These are phyloP conservation scores for Charina bottae DNA, from an alignment of 2,113 vertebrate genomes.

Conservation along the genomic window DNA sequence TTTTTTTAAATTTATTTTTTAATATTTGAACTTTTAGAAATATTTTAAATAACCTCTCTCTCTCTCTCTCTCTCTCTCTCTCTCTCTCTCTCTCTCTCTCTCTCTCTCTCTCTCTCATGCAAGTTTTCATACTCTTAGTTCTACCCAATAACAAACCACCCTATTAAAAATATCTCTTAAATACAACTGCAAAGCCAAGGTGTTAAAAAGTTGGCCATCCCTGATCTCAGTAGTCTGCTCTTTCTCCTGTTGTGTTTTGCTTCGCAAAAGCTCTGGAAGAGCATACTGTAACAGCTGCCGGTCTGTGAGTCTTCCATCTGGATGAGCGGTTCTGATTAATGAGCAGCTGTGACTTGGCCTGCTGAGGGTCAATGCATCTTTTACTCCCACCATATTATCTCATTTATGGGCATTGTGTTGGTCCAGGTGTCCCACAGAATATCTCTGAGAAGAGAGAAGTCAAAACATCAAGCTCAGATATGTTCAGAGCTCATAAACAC, in stretches of 20 bases:
- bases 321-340: slow-evolving; percentile 20
- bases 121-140: not conserved
- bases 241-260: not conserved
- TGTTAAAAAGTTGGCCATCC: not conserved
- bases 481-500: not conserved
- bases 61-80: not conserved
- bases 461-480: not conserved
- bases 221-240: not conserved
- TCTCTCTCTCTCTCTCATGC: not conserved
- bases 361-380: not conserved
- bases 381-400: slow-evolving; percentile 3
- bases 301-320: slow-evolving; percentile 1
- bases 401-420: not conserved
- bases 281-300: not conserved
- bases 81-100: not conserved
- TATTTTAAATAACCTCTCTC: not conserved
- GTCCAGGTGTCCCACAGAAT: not conserved
- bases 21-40: not conserved
- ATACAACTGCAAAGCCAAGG: not conserved
- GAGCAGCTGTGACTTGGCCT: slow-evolving; percentile 4
- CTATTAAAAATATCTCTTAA: not conserved
- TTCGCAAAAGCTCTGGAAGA: not conserved
- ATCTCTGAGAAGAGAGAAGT: not conserved
- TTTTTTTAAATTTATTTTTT: too few species aligned
- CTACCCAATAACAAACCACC: not conserved